Conservation (phyloP, 1,140 invertebrate species). For the Lineus longissimus region DNA sequence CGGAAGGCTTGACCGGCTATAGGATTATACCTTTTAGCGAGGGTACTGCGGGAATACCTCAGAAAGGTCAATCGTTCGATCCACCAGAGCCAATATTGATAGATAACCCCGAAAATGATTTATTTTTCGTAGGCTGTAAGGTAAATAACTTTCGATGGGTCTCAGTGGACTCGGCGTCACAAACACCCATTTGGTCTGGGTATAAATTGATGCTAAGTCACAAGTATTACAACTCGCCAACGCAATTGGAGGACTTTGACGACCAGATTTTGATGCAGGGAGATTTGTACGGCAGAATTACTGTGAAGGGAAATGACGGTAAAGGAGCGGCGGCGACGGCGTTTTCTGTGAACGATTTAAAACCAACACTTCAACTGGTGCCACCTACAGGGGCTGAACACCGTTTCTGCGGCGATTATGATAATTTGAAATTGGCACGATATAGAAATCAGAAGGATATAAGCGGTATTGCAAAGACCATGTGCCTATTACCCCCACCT, state of each 20-base stretch:
- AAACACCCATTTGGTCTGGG: neutral
- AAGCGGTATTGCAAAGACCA: neutral
- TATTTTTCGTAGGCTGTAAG: conserved; percentile 5
- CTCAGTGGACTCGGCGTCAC: neutral
- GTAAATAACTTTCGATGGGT: conserved; percentile 5
- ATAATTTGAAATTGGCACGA: conserved; percentile 1
- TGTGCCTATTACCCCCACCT: conserved; percentile 6
- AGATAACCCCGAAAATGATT: conserved; percentile 3
- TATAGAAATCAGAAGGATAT: conserved; percentile 3
- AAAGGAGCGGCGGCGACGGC: neutral
- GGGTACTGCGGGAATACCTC: neutral
- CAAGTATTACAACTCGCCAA: conserved; percentile 6
- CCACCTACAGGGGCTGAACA: neutral
- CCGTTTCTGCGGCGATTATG: conserved; percentile 5
- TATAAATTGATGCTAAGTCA: conserved; percentile 7
- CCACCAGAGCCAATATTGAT: neutral
- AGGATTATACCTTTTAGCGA: neutral
- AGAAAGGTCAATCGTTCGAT: conserved; percentile 4
- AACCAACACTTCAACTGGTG: neutral
- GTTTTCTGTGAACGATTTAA: conserved; percentile 3
- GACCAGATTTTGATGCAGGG: neutral
- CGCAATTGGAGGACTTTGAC: neutral
- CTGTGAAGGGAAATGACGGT: neutral
- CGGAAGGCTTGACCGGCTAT: neutral
- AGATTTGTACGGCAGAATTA: conserved; percentile 1